phyloP scores from a whole-genome alignment of 1,140 invertebrate species.

The Lepidostoma basale region DNA sequence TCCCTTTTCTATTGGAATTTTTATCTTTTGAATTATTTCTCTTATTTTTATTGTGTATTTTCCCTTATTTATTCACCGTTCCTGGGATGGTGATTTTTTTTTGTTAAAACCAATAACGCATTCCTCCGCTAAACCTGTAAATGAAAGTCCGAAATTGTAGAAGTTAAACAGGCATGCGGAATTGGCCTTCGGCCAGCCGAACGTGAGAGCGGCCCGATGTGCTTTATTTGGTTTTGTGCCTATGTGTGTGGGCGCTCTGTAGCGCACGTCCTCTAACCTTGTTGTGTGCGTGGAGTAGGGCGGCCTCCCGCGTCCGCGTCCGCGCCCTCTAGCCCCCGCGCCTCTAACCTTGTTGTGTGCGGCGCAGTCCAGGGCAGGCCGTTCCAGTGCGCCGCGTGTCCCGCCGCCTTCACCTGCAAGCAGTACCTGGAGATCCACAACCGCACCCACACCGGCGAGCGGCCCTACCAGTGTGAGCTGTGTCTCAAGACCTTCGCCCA shows the following conservation, averaged over 20 bases:
- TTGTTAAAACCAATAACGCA: slow-evolving; percentile 19
- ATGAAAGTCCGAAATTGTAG: not conserved
- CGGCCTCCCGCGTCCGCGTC: slow-evolving; percentile 54
- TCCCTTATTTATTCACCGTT: not conserved
- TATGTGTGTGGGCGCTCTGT: slow-evolving; percentile 52
- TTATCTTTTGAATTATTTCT: not conserved
- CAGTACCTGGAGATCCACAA: slow-evolving; percentile 78
- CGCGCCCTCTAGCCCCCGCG: too few relatives aligned
- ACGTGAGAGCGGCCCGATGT: slow-evolving; percentile 53
- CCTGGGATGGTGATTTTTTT: slow-evolving; percentile 4
- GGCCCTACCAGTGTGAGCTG: slow-evolving; percentile 73
- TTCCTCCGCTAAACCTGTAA: slow-evolving; percentile 8
- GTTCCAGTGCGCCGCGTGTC: slow-evolving; percentile 75
- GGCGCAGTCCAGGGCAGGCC: slow-evolving; percentile 64
- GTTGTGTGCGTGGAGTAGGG: slow-evolving; percentile 48
- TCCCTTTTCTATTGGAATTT: too few relatives aligned
- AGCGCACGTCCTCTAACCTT: too few relatives aligned
- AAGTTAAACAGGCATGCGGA: not conserved
- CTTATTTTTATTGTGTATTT: slow-evolving; percentile 4
- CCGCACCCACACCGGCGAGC: slow-evolving; percentile 76
- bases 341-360: slow-evolving; percentile 51
- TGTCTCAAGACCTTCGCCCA: slow-evolving; percentile 73
- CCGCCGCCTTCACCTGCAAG: slow-evolving; percentile 73
- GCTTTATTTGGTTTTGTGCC: slow-evolving; percentile 52
- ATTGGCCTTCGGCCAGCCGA: too few relatives aligned